Conservation (phyloP, 2,888 invertebrate species). For the Parapristionchus giblindavisi region DNA sequence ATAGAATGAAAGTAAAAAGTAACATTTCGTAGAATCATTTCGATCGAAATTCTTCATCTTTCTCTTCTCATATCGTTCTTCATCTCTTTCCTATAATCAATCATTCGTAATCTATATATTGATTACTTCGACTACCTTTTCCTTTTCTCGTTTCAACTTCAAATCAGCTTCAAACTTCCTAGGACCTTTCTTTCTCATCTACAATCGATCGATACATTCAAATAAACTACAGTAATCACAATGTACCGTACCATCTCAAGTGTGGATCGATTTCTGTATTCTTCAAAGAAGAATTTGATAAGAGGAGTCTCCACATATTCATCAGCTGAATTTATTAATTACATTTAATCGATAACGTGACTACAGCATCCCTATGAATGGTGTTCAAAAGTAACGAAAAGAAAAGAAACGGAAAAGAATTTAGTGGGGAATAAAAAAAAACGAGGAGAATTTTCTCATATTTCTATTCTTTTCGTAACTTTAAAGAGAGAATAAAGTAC, state of each 20-base stretch:
- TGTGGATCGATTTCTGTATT: constrained; percentile 5
- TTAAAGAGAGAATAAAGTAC: no score
- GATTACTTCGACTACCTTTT: background rate
- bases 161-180: background rate
- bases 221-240: background rate
- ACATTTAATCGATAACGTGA: background rate
- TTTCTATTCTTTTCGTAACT: no score
- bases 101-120: background rate
- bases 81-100: background rate
- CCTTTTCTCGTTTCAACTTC: constrained; percentile 12
- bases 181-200: background rate
- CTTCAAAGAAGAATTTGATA: constrained; percentile 23
- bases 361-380: background rate
- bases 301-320: constrained; percentile 23
- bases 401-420: no score
- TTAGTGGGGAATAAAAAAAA: no score
- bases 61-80: constrained; percentile 14
- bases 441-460: no score
- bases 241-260: constrained; percentile 3
- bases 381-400: no score
- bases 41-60: background rate
- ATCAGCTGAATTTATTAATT: background rate
- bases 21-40: background rate
- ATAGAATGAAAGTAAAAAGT: background rate
- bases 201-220: background rate